Evolutionary conservation across 1,140 invertebrate genomes (phyloP), one percentile per base, ranked within the genome.

Genomic region (Leptoteleia sp.): DNA sequence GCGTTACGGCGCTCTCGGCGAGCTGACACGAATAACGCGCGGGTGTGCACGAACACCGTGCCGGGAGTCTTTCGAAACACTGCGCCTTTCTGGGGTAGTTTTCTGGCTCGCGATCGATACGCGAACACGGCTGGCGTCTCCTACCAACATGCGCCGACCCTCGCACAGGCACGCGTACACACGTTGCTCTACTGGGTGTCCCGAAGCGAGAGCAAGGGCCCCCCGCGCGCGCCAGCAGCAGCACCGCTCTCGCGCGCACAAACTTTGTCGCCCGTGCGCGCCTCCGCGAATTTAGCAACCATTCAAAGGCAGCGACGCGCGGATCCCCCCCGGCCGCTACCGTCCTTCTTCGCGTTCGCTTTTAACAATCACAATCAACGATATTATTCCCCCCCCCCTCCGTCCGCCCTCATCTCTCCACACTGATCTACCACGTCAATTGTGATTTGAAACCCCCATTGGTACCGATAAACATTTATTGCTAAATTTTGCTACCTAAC

Each of bases 101-200:
- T 83, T 85, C 84, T 83, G 47, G 72, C 73, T 75, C 73, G 54
- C 83, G 84, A 85, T 85, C 84, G 84, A 86, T 86, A 86, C 84
- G 55, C 57, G 59, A 76, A 81, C 67, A 80, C 70, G 67, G 71
- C 67, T 83, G n/a, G n/a, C n/a, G 54, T 57, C 62, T 77, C 55
- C 54, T 78, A 80, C 77, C 54, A 80, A 79, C 80, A 76, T 73
- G 43, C 70, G 70, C 77, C 33, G 43, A 77, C 52, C 37, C 68
- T 42, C 76, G 52, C 67, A n/a, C n/a, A 76, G 57, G 76, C 80
- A 79, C 80, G 80, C 80, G 76, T 79, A 76, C 70, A 76, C 70
- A 62, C 68, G 73, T 70, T 75, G 45, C 57, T 76, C 78, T 72
- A 79, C 77, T 72, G 78, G 72, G 71, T 75, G 70, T 73, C 22